These are phyloP conservation scores for Sinosuthora webbiana DNA, from an alignment of 2,113 vertebrate species.

Conservation along the genomic window DNA sequence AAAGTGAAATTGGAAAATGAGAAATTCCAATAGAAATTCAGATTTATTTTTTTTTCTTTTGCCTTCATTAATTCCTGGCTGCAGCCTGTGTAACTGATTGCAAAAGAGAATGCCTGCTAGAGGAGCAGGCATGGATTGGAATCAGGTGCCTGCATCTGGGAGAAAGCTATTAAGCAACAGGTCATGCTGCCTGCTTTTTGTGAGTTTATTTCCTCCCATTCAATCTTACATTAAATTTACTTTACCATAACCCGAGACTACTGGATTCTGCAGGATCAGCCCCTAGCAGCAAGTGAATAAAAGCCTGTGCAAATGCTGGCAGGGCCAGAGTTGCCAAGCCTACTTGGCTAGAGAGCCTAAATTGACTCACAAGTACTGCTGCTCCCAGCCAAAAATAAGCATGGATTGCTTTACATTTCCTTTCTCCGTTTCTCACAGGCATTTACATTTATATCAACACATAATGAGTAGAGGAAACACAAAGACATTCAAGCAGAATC, in stretches of 20 bases:
- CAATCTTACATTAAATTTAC: slow-evolving; percentile 32
- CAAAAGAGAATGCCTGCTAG: not conserved
- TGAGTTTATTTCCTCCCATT: slow-evolving; percentile 4
- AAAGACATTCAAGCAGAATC: slow-evolving; percentile 30
- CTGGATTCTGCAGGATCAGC: not conserved
- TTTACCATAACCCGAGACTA: not conserved
- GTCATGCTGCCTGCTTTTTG: not conserved
- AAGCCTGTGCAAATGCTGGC: slow-evolving; percentile 65
- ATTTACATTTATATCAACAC: slow-evolving; percentile 66
- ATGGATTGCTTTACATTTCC: slow-evolving; percentile 61
- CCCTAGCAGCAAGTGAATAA: slow-evolving; percentile 30
- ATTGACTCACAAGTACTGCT: slow-evolving; percentile 53
- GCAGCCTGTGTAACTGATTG: not conserved
- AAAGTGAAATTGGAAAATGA: not conserved
- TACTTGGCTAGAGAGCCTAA: slow-evolving; percentile 62
- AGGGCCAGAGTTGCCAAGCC: slow-evolving; percentile 61
- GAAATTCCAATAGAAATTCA: not conserved
- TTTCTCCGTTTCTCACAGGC: slow-evolving; percentile 42
- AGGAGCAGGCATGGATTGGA: not conserved
- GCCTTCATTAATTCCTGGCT: not conserved
- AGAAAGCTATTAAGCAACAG: slow-evolving; percentile 16
- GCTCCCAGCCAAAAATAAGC: slow-evolving; percentile 63
- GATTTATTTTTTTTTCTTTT: not conserved
- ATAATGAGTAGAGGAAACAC: slow-evolving; percentile 45
- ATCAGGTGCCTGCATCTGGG: not conserved